Base-by-base conservation (phyloP, 2,888 invertebrate genomes). In the Antitype chi region DNA sequence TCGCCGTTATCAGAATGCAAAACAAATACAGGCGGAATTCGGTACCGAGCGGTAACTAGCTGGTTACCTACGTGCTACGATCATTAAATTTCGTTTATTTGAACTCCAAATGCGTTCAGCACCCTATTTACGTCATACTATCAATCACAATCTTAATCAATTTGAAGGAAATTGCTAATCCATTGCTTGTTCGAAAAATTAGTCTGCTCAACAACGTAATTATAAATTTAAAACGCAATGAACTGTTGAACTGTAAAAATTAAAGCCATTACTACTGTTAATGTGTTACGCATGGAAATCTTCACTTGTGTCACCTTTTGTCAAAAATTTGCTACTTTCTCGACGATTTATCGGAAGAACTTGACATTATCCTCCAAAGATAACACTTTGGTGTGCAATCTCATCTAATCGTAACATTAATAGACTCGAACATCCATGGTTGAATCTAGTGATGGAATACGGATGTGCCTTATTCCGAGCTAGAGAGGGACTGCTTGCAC, bases 401-500 rank as follows among this genome's bases (percentile, higher is more conserved):
- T 20, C 7, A 47, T 32, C 11, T 38, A 28, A 71, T 60, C 52
- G 15, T 62, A 62, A 62, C 52, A 70, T 43, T 78, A 32, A 17
- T 72, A 62, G 25, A 38, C 15, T 62, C 25, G 17, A 53, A 53
- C 47, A 17, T 53, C 11, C 23, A 23, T 53, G 62, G 23, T n/a
- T 73, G 55, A 17, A 23, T 25, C 8, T 9, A 53, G 55, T 47
- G 52, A 52, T 52, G n/a, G 25, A 43, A 43, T 63, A 47, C 74
- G 78, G 78, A 78, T 52, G 74, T 57, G 6, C 63, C 74, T 81
- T 52, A 43, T 74, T 81, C 74, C 23, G n/a, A 52, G 20, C 17
- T 57, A 43, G 15, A 62, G 25, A 55, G 78, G 74, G 62, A 20
- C 32, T 52, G 74, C 62, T 63, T 43, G 25, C 32, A 28, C 17